Percentiles rank a stretch among this genome's conserved stretches.
These are phyloP conservation scores for Myioborus miniatus DNA, from an alignment of 2,797 vertebrate species.

Conservation along the genomic window DNA sequence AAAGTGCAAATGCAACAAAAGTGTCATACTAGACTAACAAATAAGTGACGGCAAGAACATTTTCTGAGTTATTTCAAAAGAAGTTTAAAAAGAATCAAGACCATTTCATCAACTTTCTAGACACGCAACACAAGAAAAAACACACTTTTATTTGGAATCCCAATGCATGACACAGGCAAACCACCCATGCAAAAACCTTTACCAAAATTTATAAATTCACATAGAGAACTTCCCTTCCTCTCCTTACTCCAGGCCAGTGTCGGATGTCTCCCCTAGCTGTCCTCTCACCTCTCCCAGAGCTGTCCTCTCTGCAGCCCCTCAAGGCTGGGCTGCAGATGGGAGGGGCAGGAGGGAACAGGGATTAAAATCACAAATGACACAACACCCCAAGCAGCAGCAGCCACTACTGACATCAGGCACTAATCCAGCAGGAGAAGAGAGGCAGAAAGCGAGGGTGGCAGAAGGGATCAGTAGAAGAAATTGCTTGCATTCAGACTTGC, in stretches of 20 bases:
- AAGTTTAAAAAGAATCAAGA: not conserved
- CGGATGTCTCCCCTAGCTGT: rapidly evolving
- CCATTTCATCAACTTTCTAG: not conserved
- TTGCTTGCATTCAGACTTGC: conserved; percentile 77
- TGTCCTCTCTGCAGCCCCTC: no score
- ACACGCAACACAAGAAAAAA: rapidly evolving
- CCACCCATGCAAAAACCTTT: not conserved
- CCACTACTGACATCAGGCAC: conserved; percentile 45
- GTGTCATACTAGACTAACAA: not conserved
- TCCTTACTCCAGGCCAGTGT: not conserved
- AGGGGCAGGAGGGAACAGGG: not conserved
- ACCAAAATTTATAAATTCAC: not conserved
- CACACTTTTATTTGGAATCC: not conserved
- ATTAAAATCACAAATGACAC: conserved; percentile 76
- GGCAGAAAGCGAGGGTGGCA: conserved; percentile 58
- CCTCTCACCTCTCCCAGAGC: not conserved
- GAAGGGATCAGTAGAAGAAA: conserved; percentile 76
- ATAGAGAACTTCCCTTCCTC: not conserved
- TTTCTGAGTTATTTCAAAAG: not conserved
- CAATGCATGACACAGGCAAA: not conserved
- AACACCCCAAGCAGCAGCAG: not conserved
- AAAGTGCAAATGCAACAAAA: not conserved
- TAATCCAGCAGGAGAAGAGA: conserved; percentile 63
- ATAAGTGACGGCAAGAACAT: rapidly evolving
- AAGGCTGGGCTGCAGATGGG: not conserved